Conservation (phyloP, 2,113 vertebrate species). For the Ibidorhyncha struthersii region DNA sequence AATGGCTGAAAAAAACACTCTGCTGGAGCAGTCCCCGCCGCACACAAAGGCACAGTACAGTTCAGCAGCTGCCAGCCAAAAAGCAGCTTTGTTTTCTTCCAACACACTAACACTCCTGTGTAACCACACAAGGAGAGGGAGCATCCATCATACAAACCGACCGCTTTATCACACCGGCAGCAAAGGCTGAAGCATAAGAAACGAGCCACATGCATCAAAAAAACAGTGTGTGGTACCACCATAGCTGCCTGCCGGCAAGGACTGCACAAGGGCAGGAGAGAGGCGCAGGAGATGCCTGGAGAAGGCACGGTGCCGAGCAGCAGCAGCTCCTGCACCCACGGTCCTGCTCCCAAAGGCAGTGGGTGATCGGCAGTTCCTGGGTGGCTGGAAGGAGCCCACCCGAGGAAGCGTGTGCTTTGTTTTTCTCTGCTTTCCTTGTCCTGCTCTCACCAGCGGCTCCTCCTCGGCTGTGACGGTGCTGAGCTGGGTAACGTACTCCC, state of each 20-base stretch:
- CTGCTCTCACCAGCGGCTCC: background rate
- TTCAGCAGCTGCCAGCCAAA: background rate
- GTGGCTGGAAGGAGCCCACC: background rate
- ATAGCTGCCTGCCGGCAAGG: background rate
- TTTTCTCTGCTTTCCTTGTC: background rate
- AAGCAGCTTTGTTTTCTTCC: background rate
- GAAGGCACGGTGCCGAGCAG: background rate
- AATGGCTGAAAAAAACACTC: background rate
- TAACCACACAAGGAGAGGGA: background rate
- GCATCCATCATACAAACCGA: background rate
- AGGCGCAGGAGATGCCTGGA: fast-evolving
- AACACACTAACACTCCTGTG: background rate
- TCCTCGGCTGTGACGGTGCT: background rate
- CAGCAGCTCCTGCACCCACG: background rate
- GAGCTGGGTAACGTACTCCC: background rate
- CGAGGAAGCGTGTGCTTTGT: background rate
- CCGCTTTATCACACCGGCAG: background rate
- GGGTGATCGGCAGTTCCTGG: background rate
- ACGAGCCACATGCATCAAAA: fast-evolving
- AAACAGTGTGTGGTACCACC: background rate
- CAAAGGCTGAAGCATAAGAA: background rate
- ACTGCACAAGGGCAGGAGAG: background rate
- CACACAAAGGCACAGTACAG: background rate
- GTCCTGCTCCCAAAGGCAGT: background rate
- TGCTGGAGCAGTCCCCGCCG: background rate